Base-by-base conservation (phyloP, 2,888 invertebrate species). In the Colostygia pectinataria region DNA sequence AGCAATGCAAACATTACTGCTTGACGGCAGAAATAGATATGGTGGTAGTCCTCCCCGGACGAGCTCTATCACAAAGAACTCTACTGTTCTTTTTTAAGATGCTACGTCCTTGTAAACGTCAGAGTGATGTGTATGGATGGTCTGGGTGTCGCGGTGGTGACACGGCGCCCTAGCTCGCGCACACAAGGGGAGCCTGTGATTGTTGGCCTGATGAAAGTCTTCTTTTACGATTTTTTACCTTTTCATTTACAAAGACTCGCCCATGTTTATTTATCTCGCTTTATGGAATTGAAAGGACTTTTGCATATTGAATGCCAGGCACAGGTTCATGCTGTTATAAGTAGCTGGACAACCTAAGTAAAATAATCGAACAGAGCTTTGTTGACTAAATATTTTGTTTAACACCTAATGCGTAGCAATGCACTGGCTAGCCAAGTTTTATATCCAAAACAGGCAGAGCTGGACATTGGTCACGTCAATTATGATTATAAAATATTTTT, bases 191-290 rank as follows among this genome's bases (percentile, higher is more conserved):
- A 23, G 24, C 14, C 43, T 5, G 46, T 23, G 39, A 33, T 45
- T 39, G 39, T 39, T 28, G 27, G 9, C 28, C 13, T 46, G 46
- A 39, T 46, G 33, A 34, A 39, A 46, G 46, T 39, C 39, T 33
- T 33, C 45, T 47, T 34, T 39, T 46, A 27, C 25, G n/a, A 46
- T 39, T 47, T 47, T 47, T 40, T 47, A 47, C 40, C 34, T 54
- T 45, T 45, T 31, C 49, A 42, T 45, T 46, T 20, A 34, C 42
- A 49, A 49, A 49, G 49, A 20, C 36, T 37, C 10, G 48, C 24
- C 40, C 15, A 55, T 55, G 52, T 52, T 49, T 52, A 52, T 49
- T 47, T 37, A 55, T 45, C 43, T 46, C 45, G 47, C 23, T 40
- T 47, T 40, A 40, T 40, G 47, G 47, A 47, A 40, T 47, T 40